Conservation (phyloP, 2,113 vertebrate genomes). For the Desmodus rotundus region DNA sequence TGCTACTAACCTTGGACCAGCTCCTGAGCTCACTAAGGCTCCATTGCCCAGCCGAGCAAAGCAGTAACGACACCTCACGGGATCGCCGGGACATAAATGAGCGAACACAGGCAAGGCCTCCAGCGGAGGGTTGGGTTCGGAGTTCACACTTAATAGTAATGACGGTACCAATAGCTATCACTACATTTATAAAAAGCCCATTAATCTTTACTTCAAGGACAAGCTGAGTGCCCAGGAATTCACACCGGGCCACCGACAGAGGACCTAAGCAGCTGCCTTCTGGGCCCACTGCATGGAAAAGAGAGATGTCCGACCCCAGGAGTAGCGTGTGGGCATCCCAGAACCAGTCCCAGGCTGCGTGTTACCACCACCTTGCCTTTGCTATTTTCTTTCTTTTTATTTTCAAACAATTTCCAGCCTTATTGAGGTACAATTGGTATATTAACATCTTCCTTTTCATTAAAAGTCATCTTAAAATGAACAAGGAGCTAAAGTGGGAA, state of each 20-base stretch:
- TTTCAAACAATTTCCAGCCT: background rate
- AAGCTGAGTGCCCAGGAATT: background rate
- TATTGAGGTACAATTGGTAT: background rate
- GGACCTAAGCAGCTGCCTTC: background rate
- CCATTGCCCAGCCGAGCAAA: fast-evolving
- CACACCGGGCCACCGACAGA: background rate
- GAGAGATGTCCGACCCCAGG: fast-evolving
- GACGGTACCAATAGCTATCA: background rate
- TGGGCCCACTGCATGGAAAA: background rate
- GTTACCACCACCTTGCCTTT: background rate
- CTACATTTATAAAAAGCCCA: background rate
- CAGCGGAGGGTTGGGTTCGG: background rate
- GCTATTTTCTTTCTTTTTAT: background rate
- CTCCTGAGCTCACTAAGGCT: background rate
- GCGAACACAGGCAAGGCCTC: fast-evolving
- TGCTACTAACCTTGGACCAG: background rate
- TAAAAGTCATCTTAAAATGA: background rate
- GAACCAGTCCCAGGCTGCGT: background rate
- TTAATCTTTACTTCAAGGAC: background rate
- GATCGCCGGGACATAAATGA: fast-evolving
- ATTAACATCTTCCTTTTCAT: background rate
- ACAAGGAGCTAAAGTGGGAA: background rate
- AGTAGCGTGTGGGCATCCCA: fast-evolving
- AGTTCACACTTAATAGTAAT: background rate
- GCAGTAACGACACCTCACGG: fast-evolving